phyloP scores from a whole-genome alignment of 2,113 vertebrate genomes.

The Cettia cetti region DNA sequence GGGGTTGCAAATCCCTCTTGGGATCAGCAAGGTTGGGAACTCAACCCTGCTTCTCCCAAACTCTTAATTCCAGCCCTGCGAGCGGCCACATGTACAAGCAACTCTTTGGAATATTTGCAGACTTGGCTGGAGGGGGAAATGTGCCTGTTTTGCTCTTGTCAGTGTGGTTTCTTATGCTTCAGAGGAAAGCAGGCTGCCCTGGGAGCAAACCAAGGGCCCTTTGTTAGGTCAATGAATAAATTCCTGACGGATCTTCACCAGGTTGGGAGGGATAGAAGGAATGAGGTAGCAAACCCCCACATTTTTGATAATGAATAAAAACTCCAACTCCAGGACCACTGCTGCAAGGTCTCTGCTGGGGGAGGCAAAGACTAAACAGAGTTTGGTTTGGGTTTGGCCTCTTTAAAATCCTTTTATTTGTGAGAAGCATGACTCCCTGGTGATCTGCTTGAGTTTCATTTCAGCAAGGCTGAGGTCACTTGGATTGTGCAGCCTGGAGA shows the following conservation, averaged over 20 bases:
- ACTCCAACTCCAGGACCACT: neutral
- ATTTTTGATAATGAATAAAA: neutral
- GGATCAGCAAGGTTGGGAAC: neutral
- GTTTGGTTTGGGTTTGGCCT: neutral
- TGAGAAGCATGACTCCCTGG: rapidly evolving
- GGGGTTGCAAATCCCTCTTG: neutral
- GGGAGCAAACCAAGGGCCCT: neutral
- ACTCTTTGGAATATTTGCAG: neutral
- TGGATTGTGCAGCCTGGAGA: neutral
- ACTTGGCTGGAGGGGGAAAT: neutral
- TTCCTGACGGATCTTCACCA: neutral
- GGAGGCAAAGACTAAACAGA: neutral
- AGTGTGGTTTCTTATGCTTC: neutral
- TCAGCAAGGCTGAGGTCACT: neutral
- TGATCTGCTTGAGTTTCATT: neutral
- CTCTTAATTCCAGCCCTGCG: neutral
- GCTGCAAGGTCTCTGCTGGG: neutral
- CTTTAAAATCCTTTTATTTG: neutral
- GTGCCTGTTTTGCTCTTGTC: neutral
- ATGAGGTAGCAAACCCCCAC: neutral
- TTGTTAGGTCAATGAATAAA: neutral
- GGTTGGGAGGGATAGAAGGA: neutral
- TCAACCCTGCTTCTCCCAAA: neutral
- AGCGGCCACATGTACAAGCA: neutral
- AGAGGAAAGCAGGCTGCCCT: neutral